Base-by-base conservation (phyloP, 2,113 vertebrate genomes). In the Limanda limanda region DNA sequence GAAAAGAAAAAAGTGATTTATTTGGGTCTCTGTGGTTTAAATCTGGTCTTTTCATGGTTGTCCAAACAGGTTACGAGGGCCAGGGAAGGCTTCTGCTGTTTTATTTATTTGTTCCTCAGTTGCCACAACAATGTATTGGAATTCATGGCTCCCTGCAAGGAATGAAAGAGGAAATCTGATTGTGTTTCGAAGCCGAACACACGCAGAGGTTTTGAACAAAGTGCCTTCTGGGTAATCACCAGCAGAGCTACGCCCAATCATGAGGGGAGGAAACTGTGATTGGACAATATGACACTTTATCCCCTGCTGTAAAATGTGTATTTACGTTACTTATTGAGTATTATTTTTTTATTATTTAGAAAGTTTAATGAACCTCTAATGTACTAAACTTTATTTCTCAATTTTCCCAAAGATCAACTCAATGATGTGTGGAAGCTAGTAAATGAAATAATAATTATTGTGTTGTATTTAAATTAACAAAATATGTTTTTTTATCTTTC, bases 31-130 rank as follows among this genome's bases (percentile, higher is more conserved):
- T 79, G 67, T 58, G 52, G 13, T 31, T 35, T 23, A 48, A 58
- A 83, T 78, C 42, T 70, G 62, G 37, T 78, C 52, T 74, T 82
- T 84, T 65, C 78, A 76, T 74, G 85, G 60, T 68, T 81, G 81
- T 75, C 76, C 45, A 57, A 70, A 51, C 67, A 60, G 64, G 70
- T 82, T 80, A 74, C 24, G 2, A 59, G 13, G 66, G 21, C 18
- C 20, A 24, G 5, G n/a, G 47, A 58, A 68, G 62, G 76, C 40
- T 27, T 70, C 47, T 18, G 18, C 12, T 1, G 9, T 13, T 54
- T 20, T 17, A 51, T 59, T 47, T n/a, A 10, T 40, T 25, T 66
- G 48, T 37, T 13, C 18, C 18, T 18, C 47, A 5, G 20, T 74
- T 65, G 54, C 40, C 67, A 45, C 48, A 35, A 52, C 47, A 62